A percentile compares a stretch with the other conserved stretches of the same genome.
These are phyloP conservation scores for Peromyscus melanophrys DNA, from an alignment of 2,797 vertebrate species.

Conservation along the genomic window DNA sequence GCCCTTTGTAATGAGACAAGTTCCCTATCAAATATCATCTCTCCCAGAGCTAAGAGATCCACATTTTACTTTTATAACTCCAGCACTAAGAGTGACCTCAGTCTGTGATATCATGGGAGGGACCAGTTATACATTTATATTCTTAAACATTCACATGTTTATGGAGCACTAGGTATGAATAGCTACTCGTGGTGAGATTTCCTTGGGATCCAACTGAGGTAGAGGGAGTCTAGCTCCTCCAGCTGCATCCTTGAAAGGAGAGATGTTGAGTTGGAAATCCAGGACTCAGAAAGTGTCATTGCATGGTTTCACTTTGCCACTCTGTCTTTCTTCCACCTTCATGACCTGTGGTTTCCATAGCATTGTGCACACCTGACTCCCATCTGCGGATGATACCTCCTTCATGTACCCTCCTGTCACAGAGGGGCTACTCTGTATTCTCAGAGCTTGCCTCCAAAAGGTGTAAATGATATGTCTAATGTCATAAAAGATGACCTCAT, in stretches of 20 bases:
- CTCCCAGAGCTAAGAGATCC: background rate
- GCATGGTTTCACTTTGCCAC: background rate
- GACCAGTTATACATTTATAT: background rate
- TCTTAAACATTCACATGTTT: background rate
- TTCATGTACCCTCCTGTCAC: background rate
- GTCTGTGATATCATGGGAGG: background rate
- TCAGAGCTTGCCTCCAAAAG: background rate
- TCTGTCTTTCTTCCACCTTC: background rate
- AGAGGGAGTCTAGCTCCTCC: background rate
- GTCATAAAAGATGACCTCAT: background rate
- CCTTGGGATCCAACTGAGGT: background rate
- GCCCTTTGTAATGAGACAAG: background rate
- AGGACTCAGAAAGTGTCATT: background rate
- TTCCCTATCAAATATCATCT: background rate
- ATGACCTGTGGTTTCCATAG: background rate
- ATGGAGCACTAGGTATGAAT: too few relatives aligned
- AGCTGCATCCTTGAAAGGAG: background rate
- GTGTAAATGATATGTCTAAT: background rate
- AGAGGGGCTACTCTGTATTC: background rate
- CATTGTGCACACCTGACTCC: background rate
- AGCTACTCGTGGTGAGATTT: background rate
- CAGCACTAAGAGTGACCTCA: background rate
- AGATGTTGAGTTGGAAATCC: background rate
- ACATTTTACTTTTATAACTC: background rate
- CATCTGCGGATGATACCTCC: background rate